These are phyloP conservation scores for Agonopterix alstromeriana DNA, from an alignment of 2,888 invertebrate species.

Conservation along the genomic window DNA sequence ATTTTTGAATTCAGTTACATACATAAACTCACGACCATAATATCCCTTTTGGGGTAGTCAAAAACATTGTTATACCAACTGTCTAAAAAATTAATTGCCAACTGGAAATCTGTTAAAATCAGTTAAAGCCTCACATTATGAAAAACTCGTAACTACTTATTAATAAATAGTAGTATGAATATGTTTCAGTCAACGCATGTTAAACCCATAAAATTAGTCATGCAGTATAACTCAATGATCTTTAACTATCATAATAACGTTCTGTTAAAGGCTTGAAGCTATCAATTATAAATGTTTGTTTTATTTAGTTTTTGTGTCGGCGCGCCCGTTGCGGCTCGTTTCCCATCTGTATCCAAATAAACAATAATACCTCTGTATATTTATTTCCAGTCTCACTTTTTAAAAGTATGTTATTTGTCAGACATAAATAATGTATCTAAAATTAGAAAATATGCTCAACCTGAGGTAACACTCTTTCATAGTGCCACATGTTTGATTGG, in stretches of 20 bases:
- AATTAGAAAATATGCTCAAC: slow-evolving; percentile 5
- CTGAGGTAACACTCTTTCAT: slow-evolving; percentile 2
- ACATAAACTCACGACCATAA: no score
- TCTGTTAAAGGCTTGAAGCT: slow-evolving; percentile 16
- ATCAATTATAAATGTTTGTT: slow-evolving; percentile 28
- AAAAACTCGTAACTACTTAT: no score
- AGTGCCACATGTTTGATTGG: slow-evolving; percentile 19
- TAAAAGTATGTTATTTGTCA: slow-evolving; percentile 5
- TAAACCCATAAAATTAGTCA: slow-evolving; percentile 5
- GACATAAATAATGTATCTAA: slow-evolving; percentile 6
- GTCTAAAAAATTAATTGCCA: no score
- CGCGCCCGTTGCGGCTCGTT: slow-evolving; percentile 2
- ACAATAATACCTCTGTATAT: slow-evolving; percentile 6
- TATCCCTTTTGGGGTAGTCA: no score
- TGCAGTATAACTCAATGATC: slow-evolving; percentile 14
- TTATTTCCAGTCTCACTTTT: slow-evolving; percentile 7
- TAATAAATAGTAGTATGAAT: no score
- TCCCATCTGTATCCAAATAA: slow-evolving; percentile 9
- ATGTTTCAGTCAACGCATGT: no score
- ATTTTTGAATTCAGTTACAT: no score
- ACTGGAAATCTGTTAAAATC: no score
- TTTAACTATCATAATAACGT: slow-evolving; percentile 15
- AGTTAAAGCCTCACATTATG: no score
- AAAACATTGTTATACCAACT: no score
- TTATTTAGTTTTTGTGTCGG: slow-evolving; percentile 21